phyloP scores from a whole-genome alignment of 2,888 invertebrate genomes.

The Agriopis marginaria region DNA sequence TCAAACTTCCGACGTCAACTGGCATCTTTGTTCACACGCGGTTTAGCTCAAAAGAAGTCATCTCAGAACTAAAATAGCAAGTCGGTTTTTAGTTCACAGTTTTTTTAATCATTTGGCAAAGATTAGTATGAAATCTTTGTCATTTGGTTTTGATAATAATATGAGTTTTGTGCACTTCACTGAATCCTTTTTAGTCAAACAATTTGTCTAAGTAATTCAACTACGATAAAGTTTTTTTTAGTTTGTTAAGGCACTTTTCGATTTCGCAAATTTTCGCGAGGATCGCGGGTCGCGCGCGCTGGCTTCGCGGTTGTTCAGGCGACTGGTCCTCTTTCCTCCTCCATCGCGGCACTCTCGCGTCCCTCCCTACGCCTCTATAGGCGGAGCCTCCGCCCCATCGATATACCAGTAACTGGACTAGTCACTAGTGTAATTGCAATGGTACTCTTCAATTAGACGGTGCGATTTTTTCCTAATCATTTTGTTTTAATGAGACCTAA shows the following conservation, averaged over 20 bases:
- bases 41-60: conserved; percentile 24
- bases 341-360: conserved; percentile 61
- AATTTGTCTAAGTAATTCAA: not conserved
- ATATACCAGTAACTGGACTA: conserved; percentile 47
- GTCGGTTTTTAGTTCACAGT: conserved; percentile 8
- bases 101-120: not conserved
- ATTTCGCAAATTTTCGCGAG: conserved; percentile 60
- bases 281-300: conserved; percentile 74
- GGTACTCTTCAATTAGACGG: conserved; percentile 64
- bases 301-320: conserved; percentile 73
- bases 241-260: conserved; percentile 45
- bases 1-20: conserved; percentile 30
- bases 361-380: conserved; percentile 80
- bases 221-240: not conserved
- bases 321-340: conserved; percentile 81
- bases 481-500: conserved; percentile 78
- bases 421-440: conserved; percentile 52
- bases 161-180: conserved; percentile 25
- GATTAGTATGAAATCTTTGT: not conserved
- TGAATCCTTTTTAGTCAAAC: conserved; percentile 29
- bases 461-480: conserved; percentile 67
- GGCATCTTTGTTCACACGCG: conserved; percentile 47
- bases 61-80: conserved; percentile 20
- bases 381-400: conserved; percentile 69
- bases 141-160: not conserved